Percentiles rank a stretch among this genome's conserved stretches.
Evolutionary conservation across 2,797 vertebrate species (phyloP).

Genomic region (Etheostoma perlongum): DNA sequence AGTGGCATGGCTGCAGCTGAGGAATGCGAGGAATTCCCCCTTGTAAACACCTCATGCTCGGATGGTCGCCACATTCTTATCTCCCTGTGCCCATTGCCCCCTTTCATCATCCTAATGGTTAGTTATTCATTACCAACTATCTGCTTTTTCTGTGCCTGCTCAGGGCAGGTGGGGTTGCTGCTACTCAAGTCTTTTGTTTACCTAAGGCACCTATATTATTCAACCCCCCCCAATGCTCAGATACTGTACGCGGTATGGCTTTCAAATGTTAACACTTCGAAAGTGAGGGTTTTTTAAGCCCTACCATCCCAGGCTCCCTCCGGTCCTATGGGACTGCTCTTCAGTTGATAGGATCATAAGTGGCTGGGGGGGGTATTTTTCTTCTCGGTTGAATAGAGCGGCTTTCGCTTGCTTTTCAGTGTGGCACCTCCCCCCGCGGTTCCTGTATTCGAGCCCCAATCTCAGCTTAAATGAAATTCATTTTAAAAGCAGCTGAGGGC

Average conservation of each 20-base stretch:
- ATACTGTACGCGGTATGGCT: constrained; percentile 46
- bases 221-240: constrained; percentile 47
- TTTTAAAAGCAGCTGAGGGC: constrained; percentile 62
- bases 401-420: constrained; percentile 47
- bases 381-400: constrained; percentile 49
- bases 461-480: constrained; percentile 59
- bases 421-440: constrained; percentile 41
- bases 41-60: constrained; percentile 80
- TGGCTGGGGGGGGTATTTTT: constrained; percentile 41
- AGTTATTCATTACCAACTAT: constrained; percentile 64
- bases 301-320: constrained; percentile 17
- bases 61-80: constrained; percentile 76
- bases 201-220: constrained; percentile 51
- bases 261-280: constrained; percentile 65
- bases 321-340: constrained; percentile 55
- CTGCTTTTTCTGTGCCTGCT: constrained; percentile 42
- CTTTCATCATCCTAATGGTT: constrained; percentile 74
- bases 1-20: constrained; percentile 76
- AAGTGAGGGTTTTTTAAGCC: constrained; percentile 42
- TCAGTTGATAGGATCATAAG: constrained; percentile 68
- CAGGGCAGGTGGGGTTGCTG: constrained; percentile 42
- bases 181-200: constrained; percentile 43
- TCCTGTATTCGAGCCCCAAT: constrained; percentile 44
- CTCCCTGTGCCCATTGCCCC: constrained; percentile 62
- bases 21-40: constrained; percentile 86